Percentiles rank a stretch among this genome's conserved stretches.
Conservation (phyloP, 1,140 invertebrate genomes). For the Apis florea region DNA sequence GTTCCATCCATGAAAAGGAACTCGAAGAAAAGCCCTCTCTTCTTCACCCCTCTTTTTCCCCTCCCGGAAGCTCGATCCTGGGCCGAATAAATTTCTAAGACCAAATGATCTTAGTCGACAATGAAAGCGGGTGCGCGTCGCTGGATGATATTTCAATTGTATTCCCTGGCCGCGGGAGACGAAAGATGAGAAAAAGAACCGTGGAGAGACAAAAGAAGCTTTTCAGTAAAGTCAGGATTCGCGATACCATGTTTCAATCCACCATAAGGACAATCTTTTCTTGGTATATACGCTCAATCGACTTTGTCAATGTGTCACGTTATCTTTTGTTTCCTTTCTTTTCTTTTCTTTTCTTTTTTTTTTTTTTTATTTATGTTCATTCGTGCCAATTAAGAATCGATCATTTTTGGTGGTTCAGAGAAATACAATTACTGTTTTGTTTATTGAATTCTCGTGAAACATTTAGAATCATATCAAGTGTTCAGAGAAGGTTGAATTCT, state of each 20-base stretch:
- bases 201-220: slow-evolving; percentile 20
- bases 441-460: too few species aligned
- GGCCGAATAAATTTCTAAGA: slow-evolving; percentile 42
- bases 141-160: slow-evolving; percentile 45
- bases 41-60: too few species aligned
- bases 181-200: slow-evolving; percentile 22
- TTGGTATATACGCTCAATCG: background rate
- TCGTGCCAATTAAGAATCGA: background rate
- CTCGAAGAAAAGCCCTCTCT: slow-evolving; percentile 23
- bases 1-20: slow-evolving; percentile 9
- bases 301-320: background rate
- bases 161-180: slow-evolving; percentile 23
- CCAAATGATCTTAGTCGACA: slow-evolving; percentile 38
- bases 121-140: slow-evolving; percentile 23
- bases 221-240: slow-evolving; percentile 1
- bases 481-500: too few species aligned
- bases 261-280: background rate
- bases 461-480: too few species aligned
- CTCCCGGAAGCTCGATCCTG: slow-evolving; percentile 12
- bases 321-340: background rate
- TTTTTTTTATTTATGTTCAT: too few species aligned
- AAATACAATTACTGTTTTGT: too few species aligned
- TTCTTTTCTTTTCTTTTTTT: too few species aligned
- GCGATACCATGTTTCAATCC: slow-evolving; percentile 14
- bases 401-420: background rate